A percentile compares a stretch with the other conserved stretches of the same genome.
Evolutionary conservation across 2,888 invertebrate genomes (phyloP).

Genomic region (Platycheirus albimanus): DNA sequence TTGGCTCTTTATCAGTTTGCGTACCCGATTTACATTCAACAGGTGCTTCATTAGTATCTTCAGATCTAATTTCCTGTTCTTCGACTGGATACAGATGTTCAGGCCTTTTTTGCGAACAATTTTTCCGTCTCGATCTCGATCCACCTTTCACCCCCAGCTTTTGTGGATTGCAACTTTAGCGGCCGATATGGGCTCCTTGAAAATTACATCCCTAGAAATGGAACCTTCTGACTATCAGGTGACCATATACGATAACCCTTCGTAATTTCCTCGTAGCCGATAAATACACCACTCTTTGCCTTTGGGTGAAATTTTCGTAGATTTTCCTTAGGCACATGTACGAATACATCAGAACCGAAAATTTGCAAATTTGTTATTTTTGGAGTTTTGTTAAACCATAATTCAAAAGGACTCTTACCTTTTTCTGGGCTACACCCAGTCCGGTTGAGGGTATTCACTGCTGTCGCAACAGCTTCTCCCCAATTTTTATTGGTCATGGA

Average conservation of each 20-base stretch:
- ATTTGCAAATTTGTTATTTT: conserved; percentile 62
- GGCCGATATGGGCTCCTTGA: neutral
- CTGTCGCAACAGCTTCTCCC: conserved; percentile 80
- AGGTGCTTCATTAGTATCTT: too few relatives aligned
- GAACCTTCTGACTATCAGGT: neutral
- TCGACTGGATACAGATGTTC: too few relatives aligned
- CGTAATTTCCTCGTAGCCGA: too few relatives aligned
- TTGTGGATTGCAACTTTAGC: too few relatives aligned
- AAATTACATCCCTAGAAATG: conserved; percentile 9
- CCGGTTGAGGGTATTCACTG: conserved; percentile 78
- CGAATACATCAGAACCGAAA: conserved; percentile 79
- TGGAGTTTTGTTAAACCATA: conserved; percentile 52
- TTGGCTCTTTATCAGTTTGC: too few relatives aligned
- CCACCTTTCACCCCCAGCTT: too few relatives aligned
- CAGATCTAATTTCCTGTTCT: too few relatives aligned
- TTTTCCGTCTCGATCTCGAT: too few relatives aligned
- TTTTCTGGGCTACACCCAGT: conserved; percentile 74
- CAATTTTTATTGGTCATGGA: conserved; percentile 76
- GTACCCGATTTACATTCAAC: too few relatives aligned
- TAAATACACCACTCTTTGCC: too few relatives aligned
- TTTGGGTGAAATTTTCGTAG: conserved; percentile 41
- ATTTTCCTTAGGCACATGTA: conserved; percentile 67
- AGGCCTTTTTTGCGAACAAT: too few relatives aligned
- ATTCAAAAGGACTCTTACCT: conserved; percentile 76
- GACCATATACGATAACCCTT: conserved; percentile 24